Evolutionary conservation across 1,140 invertebrate species (phyloP).

Genomic region (Doryteuthis pealeii): DNA sequence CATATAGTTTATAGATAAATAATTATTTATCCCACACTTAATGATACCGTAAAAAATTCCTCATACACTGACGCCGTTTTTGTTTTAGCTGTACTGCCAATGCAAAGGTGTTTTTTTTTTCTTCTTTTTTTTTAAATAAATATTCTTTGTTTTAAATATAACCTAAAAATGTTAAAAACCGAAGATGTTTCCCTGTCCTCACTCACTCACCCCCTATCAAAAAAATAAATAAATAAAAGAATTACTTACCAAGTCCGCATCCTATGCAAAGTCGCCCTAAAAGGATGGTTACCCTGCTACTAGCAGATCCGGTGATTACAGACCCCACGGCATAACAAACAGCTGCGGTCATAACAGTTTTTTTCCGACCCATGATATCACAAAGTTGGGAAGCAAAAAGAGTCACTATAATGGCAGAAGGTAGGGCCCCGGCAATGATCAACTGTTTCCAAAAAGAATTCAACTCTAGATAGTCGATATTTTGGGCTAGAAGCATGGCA

Average conservation of each 20-base stretch:
- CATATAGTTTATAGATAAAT: too few relatives aligned
- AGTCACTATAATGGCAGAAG: background rate
- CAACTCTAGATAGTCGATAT: background rate
- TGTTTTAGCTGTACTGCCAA: too few relatives aligned
- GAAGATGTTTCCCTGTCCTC: too few relatives aligned
- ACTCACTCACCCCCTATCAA: too few relatives aligned
- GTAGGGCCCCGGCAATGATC: background rate
- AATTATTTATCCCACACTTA: too few relatives aligned
- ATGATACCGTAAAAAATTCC: too few relatives aligned
- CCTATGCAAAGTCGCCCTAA: background rate
- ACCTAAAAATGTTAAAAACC: too few relatives aligned
- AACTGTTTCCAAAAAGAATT: background rate
- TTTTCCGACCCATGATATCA: background rate
- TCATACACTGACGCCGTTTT: too few relatives aligned
- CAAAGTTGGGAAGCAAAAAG: constrained; percentile 1
- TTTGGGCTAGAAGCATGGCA: background rate
- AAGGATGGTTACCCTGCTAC: background rate
- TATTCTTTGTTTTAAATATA: too few relatives aligned
- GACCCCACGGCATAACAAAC: background rate
- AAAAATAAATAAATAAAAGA: too few relatives aligned
- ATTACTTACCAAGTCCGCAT: background rate
- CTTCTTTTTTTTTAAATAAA: too few relatives aligned
- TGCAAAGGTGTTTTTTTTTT: too few relatives aligned
- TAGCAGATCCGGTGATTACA: background rate
- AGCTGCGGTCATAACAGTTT: background rate